Percentiles rank a stretch among this genome's conserved stretches.
Evolutionary conservation across 2,888 invertebrate genomes (phyloP).

Genomic region (Hydraecia micacea): DNA sequence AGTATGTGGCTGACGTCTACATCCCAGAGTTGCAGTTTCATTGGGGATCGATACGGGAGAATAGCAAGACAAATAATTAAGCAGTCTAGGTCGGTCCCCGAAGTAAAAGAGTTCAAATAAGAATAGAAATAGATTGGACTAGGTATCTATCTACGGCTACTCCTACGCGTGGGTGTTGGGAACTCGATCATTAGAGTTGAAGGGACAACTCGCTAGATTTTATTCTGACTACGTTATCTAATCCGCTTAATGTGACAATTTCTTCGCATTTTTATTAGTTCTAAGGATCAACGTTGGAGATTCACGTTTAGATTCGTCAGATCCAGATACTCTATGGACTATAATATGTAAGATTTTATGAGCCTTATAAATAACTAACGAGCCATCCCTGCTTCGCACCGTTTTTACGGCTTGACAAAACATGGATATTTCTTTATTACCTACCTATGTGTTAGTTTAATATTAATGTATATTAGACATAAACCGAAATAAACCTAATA

Average conservation of each 20-base stretch:
- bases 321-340: neutral
- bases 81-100: constrained; percentile 20
- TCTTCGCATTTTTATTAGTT: neutral
- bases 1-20: neutral
- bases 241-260: neutral
- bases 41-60: constrained; percentile 23
- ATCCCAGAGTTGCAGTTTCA: constrained; percentile 12
- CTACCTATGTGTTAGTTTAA: neutral
- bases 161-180: constrained; percentile 16
- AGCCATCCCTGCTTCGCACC: neutral
- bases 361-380: no score
- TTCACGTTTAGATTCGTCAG: neutral
- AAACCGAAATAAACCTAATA: no score
- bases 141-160: neutral
- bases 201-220: neutral
- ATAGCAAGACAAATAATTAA: constrained; percentile 45
- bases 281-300: neutral
- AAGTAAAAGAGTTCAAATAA: constrained; percentile 12
- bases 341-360: neutral
- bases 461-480: neutral
- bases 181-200: constrained; percentile 36
- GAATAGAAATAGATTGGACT: constrained; percentile 26
- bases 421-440: neutral
- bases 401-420: neutral
- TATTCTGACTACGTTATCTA: neutral